These are phyloP conservation scores for Drosophila engyochracea DNA, from an alignment of 2,888 invertebrate genomes.

Conservation along the genomic window DNA sequence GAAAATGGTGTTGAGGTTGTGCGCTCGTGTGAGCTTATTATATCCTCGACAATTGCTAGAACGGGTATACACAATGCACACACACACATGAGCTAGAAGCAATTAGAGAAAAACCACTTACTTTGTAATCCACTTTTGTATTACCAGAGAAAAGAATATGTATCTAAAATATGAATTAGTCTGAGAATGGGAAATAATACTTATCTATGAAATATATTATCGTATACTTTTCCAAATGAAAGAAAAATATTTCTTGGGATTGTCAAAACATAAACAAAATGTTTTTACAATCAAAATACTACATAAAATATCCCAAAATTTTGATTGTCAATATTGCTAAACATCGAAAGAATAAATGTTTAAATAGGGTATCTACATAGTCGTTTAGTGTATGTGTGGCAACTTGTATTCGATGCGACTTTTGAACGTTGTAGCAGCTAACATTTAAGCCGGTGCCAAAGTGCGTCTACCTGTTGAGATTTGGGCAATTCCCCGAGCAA, in stretches of 20 bases:
- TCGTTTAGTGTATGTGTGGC: neutral
- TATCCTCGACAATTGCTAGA: slow-evolving; percentile 4
- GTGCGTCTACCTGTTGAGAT: slow-evolving; percentile 84
- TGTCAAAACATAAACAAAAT: neutral
- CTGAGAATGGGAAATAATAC: neutral
- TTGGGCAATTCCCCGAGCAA: slow-evolving; percentile 83
- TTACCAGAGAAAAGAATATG: neutral
- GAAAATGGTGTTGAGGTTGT: slow-evolving; percentile 10
- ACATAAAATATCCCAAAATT: no score
- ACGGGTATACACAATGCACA: slow-evolving; percentile 18
- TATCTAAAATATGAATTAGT: neutral
- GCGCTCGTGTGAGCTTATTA: slow-evolving; percentile 30
- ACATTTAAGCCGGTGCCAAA: slow-evolving; percentile 57
- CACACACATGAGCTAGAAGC: no score
- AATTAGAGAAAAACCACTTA: neutral
- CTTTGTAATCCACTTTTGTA: neutral
- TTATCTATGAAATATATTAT: neutral
- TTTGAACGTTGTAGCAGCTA: slow-evolving; percentile 11
- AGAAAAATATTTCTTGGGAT: neutral
- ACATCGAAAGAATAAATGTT: neutral
- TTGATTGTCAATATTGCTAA: neutral
- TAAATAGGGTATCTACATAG: slow-evolving; percentile 23
- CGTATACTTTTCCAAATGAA: no score
- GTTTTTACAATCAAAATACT: no score
- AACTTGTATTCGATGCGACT: slow-evolving; percentile 13